Percentiles rank a stretch among this genome's conserved stretches.
Conservation (phyloP, 2,888 invertebrate species). For the Hofmannophila pseudospretella region DNA sequence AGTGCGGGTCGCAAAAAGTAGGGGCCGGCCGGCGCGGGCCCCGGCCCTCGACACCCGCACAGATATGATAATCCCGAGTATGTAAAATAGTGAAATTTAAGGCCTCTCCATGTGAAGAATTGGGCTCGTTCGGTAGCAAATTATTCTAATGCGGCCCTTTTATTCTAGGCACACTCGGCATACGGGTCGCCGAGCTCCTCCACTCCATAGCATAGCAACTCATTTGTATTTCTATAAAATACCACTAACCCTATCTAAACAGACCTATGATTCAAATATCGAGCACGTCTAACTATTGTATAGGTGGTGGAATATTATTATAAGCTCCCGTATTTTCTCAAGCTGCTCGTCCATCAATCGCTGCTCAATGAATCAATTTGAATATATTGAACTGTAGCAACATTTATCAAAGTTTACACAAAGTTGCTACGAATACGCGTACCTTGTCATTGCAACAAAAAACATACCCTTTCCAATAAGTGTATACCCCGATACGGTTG, state of each 20-base stretch:
- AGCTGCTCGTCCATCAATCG: conserved; percentile 50
- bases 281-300: conserved; percentile 29
- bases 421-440: conserved; percentile 47
- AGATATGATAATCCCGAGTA: conserved; percentile 76
- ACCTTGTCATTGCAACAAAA: conserved; percentile 44
- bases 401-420: conserved; percentile 52
- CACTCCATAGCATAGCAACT: too few relatives aligned
- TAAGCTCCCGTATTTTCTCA: conserved; percentile 44
- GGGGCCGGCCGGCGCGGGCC: conserved; percentile 36
- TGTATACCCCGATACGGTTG: conserved; percentile 33
- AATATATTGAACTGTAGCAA: conserved; percentile 49
- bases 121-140: conserved; percentile 70
- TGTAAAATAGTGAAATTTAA: conserved; percentile 78
- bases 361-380: conserved; percentile 58
- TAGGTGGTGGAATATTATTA: conserved; percentile 40
- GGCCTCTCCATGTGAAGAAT: conserved; percentile 77
- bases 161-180: conserved; percentile 69
- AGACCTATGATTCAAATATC: conserved; percentile 52
- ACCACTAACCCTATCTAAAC: conserved; percentile 73
- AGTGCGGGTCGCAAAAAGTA: conserved; percentile 71
- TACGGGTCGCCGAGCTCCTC: conserved; percentile 54
- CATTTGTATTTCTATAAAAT: conserved; percentile 77
- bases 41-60: conserved; percentile 58
- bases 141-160: conserved; percentile 76
- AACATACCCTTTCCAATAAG: conserved; percentile 36